phyloP scores from a whole-genome alignment of 2,888 invertebrate genomes.

The Habrosyne pyritoides region DNA sequence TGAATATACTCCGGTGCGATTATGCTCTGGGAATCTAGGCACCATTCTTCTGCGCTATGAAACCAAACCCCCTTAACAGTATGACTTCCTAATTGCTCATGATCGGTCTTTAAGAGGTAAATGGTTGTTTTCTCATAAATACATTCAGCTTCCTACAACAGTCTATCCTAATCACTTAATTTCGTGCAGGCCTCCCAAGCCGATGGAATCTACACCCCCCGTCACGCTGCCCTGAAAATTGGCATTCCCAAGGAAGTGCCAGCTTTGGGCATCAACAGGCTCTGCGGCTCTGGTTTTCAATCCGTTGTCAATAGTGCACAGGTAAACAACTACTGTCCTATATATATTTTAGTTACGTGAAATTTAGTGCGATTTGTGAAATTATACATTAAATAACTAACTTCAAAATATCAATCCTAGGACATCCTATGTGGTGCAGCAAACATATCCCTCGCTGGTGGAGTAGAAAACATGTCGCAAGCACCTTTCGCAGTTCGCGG shows the following conservation, averaged over 20 bases:
- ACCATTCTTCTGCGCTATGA: no score
- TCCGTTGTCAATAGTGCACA: conserved; percentile 95
- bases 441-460: conserved; percentile 94
- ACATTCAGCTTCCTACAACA: no score
- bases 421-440: conserved; percentile 94
- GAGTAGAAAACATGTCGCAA: conserved; percentile 98
- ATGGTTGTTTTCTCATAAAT: no score
- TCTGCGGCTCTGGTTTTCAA: conserved; percentile 99
- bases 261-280: conserved; percentile 93
- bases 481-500: conserved; percentile 93
- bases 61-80: no score
- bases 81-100: no score
- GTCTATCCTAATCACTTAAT: neutral
- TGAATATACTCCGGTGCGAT: no score
- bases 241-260: conserved; percentile 94
- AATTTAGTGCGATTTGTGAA: no score
- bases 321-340: conserved; percentile 84
- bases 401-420: conserved; percentile 60
- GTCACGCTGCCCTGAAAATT: conserved; percentile 93
- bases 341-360: no score
- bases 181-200: conserved; percentile 85
- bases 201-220: conserved; percentile 93
- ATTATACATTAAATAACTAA: no score
- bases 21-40: no score
- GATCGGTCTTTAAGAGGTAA: no score